phyloP scores from a whole-genome alignment of 2,888 invertebrate genomes.

The Agonopterix arenella region DNA sequence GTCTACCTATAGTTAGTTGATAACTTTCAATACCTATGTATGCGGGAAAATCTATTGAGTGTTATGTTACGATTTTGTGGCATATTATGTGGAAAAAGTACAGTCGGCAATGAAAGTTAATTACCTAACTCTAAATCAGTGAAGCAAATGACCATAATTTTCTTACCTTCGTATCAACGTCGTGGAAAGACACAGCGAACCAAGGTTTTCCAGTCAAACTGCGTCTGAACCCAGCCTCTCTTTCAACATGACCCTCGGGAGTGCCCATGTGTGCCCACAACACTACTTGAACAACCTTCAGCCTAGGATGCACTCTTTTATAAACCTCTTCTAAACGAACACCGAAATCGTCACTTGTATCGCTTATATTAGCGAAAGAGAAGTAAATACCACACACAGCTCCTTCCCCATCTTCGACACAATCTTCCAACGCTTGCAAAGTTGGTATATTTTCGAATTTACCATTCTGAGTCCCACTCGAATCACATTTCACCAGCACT shows the following conservation, averaged over 20 bases:
- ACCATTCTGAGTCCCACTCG: slow-evolving; percentile 54
- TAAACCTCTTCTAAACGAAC: slow-evolving; percentile 79
- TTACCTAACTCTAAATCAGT: too few species aligned
- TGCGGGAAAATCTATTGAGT: too few species aligned
- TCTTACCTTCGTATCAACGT: slow-evolving; percentile 81
- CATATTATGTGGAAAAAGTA: too few species aligned
- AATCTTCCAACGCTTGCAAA: slow-evolving; percentile 58
- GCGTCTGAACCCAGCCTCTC: slow-evolving; percentile 79
- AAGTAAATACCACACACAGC: slow-evolving; percentile 81
- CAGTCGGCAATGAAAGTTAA: too few species aligned
- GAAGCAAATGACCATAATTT: too few species aligned
- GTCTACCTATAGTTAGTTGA: too few species aligned
- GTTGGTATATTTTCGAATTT: slow-evolving; percentile 66
- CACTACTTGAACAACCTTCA: slow-evolving; percentile 82
- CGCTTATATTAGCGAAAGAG: slow-evolving; percentile 83
- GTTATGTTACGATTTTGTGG: too few species aligned
- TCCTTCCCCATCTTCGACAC: slow-evolving; percentile 67
- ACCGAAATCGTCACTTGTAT: slow-evolving; percentile 81
- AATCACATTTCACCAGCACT: slow-evolving; percentile 69
- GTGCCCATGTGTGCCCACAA: slow-evolving; percentile 79
- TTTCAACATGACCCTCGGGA: slow-evolving; percentile 79
- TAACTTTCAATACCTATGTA: too few species aligned
- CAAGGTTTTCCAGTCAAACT: slow-evolving; percentile 81
- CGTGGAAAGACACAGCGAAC: slow-evolving; percentile 83
- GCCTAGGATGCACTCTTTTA: slow-evolving; percentile 58